A percentile compares a stretch with the other conserved stretches of the same genome.
Conservation (phyloP, 2,797 vertebrate species). For the Sebastiscus albofasciatus region DNA sequence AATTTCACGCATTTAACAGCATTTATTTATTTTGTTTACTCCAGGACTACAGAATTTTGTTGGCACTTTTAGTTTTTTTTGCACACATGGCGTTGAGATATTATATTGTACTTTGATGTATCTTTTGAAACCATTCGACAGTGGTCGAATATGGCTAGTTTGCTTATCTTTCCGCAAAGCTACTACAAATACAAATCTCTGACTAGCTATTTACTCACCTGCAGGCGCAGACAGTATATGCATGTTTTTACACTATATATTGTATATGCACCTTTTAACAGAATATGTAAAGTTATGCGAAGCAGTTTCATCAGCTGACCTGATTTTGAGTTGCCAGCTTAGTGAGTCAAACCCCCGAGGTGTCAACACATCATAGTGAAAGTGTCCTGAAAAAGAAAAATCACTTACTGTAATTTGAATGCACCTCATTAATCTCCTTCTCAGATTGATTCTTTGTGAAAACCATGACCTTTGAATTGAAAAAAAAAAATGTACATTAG, state of each 20-base stretch:
- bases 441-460: slow-evolving; percentile 92
- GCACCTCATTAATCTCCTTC: slow-evolving; percentile 91
- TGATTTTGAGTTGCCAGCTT: not conserved
- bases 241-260: not conserved
- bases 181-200: not conserved
- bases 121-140: not conserved
- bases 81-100: not conserved
- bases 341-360: not conserved
- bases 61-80: not conserved
- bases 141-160: not conserved
- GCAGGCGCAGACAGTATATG: not conserved
- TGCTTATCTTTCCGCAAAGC: not conserved
- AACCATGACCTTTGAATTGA: slow-evolving; percentile 82
- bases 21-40: not conserved
- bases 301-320: not conserved
- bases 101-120: not conserved
- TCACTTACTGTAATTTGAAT: slow-evolving; percentile 92
- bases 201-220: not conserved
- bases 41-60: not conserved
- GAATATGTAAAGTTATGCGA: not conserved
- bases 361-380: not conserved
- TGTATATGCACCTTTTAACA: not conserved
- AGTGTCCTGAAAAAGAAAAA: not conserved
- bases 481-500: not conserved
- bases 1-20: not conserved